Evolutionary conservation across 1,140 invertebrate species (phyloP).

Genomic region (Littorina saxatilis): DNA sequence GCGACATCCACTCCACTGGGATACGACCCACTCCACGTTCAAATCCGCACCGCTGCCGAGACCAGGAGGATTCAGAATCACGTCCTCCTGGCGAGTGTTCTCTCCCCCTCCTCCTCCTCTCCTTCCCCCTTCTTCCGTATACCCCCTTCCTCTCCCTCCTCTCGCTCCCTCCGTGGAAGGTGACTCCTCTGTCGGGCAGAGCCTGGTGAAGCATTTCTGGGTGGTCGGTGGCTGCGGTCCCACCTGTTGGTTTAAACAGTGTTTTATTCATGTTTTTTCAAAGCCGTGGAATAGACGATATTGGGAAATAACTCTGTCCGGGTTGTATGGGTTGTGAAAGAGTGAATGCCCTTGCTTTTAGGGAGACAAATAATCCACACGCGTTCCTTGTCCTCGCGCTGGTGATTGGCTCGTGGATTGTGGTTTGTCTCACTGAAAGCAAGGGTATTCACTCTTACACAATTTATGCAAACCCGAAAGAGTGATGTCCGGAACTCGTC

Average conservation of each 20-base stretch:
- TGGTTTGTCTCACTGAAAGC: too few relatives aligned
- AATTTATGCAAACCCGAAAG: too few relatives aligned
- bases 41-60: neutral
- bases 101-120: neutral
- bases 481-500: too few relatives aligned
- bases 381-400: too few relatives aligned
- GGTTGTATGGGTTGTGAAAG: too few relatives aligned
- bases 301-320: too few relatives aligned
- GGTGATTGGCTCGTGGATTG: too few relatives aligned
- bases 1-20: constrained; percentile 55
- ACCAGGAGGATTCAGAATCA: neutral
- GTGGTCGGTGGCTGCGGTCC: constrained; percentile 28
- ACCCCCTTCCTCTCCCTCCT: neutral
- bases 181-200: constrained; percentile 50
- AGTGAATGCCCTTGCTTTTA: too few relatives aligned
- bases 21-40: constrained; percentile 58
- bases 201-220: constrained; percentile 54
- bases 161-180: neutral
- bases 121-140: neutral
- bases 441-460: too few relatives aligned
- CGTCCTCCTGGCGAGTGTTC: constrained; percentile 9
- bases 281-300: too few relatives aligned
- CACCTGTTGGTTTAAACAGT: constrained; percentile 3
- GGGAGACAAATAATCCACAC: too few relatives aligned
- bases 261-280: too few relatives aligned